Percentiles rank a stretch among this genome's conserved stretches.
Conservation (phyloP, 2,113 vertebrate species). For the Pungitius pungitius region DNA sequence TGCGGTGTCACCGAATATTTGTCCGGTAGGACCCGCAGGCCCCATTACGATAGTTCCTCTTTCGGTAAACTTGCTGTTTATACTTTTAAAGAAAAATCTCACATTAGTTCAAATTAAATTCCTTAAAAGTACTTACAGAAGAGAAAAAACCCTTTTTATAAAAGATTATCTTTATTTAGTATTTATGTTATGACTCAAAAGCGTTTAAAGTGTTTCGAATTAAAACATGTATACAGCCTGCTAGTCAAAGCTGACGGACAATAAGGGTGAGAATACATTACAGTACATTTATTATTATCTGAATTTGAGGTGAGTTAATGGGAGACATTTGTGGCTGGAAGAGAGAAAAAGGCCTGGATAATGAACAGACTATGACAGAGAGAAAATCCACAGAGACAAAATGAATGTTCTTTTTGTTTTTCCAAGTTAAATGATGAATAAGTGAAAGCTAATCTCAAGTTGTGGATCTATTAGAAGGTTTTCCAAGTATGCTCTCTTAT, state of each 20-base stretch:
- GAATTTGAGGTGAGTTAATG: neutral
- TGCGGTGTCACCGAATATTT: conserved; percentile 15
- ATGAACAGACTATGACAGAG: neutral
- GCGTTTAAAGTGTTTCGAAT: neutral
- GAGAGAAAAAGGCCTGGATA: neutral
- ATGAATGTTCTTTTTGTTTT: neutral
- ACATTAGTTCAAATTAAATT: neutral
- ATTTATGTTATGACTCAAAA: neutral
- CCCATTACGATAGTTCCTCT: neutral
- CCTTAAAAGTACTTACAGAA: neutral
- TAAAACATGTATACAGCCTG: neutral
- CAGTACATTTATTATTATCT: neutral
- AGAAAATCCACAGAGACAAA: neutral
- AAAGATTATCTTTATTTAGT: neutral
- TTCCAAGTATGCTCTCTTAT: no score
- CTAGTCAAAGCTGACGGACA: neutral
- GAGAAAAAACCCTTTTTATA: neutral
- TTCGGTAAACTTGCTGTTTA: neutral
- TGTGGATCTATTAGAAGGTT: neutral
- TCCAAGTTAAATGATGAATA: neutral
- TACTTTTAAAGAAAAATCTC: neutral
- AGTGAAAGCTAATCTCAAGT: neutral
- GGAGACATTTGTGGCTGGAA: neutral
- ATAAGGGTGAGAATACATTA: neutral
- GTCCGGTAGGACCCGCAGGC: conserved; percentile 28